Conservation (phyloP, 2,113 vertebrate species). For the Thymallus thymallus region DNA sequence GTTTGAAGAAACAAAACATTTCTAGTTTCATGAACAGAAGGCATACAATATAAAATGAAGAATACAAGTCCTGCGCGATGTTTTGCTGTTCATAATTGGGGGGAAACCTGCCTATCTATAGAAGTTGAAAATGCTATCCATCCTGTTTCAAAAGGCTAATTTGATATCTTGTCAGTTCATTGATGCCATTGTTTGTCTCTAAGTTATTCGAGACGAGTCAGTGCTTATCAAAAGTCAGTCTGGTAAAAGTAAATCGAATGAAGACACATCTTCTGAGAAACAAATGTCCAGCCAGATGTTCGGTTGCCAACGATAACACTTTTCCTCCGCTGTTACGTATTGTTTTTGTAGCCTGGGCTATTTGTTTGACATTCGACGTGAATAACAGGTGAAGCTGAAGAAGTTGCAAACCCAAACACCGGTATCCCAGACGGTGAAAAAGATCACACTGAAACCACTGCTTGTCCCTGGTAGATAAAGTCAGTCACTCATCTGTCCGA, state of each 20-base stretch:
- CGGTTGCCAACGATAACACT: not conserved
- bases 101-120: not conserved
- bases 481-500: slow-evolving; percentile 1
- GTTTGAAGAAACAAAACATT: slow-evolving; percentile 61
- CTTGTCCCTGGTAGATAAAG: not conserved
- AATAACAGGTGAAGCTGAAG: not conserved
- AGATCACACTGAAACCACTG: not conserved
- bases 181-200: slow-evolving; percentile 1
- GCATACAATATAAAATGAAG: slow-evolving; percentile 44
- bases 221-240: not conserved
- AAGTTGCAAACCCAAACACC: not conserved
- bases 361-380: not conserved
- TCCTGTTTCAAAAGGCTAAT: not conserved
- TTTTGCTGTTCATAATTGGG: slow-evolving; percentile 53
- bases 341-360: not conserved
- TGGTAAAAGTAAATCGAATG: not conserved
- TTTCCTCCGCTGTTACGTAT: slow-evolving; percentile 22
- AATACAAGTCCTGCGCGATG: slow-evolving; percentile 39
- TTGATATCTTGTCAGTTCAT: not conserved
- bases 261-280: not conserved
- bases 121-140: slow-evolving; percentile 29
- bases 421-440: not conserved
- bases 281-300: not conserved
- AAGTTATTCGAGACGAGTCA: not conserved
- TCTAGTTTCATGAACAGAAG: slow-evolving; percentile 42